Conservation (phyloP, 2,797 vertebrate species). For the Cirrhinus mrigala region DNA sequence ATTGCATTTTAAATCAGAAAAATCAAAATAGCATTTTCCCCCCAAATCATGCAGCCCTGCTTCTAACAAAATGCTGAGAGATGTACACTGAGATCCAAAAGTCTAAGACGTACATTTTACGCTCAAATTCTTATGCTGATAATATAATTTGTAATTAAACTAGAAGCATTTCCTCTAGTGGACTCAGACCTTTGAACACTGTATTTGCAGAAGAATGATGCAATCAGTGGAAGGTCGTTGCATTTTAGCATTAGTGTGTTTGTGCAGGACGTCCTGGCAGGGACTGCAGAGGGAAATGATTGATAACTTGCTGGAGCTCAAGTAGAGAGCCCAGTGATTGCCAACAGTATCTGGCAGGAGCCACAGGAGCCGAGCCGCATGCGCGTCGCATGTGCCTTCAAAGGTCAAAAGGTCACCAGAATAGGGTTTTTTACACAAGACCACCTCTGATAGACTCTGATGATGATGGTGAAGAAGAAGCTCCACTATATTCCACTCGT, state of each 20-base stretch:
- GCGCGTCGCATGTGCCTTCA: conserved; percentile 6
- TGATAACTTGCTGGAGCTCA: conserved; percentile 15
- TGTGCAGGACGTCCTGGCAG: conserved; percentile 25
- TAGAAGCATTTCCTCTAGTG: not conserved
- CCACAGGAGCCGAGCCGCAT: conserved; percentile 20
- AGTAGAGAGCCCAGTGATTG: conserved; percentile 9
- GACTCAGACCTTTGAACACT: conserved; percentile 1
- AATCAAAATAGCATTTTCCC: not conserved
- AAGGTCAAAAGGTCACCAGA: conserved; percentile 48
- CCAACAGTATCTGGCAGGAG: conserved; percentile 47
- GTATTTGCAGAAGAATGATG: conserved; percentile 24
- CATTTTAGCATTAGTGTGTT: not conserved
- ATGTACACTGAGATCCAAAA: not conserved
- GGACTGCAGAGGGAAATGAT: conserved; percentile 44
- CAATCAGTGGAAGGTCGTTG: not conserved
- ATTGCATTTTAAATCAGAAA: not conserved
- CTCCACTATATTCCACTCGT: not conserved
- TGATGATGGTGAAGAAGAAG: not conserved
- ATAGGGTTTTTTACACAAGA: conserved; percentile 47
- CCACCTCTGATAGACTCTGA: not conserved
- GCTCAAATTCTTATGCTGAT: not conserved
- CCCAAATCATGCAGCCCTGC: not conserved
- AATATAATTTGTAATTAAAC: not conserved
- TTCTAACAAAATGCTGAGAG: not conserved
- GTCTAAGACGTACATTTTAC: not conserved